These are phyloP conservation scores for Babyrousa celebensis DNA, from an alignment of 2,797 vertebrate species.

Conservation along the genomic window DNA sequence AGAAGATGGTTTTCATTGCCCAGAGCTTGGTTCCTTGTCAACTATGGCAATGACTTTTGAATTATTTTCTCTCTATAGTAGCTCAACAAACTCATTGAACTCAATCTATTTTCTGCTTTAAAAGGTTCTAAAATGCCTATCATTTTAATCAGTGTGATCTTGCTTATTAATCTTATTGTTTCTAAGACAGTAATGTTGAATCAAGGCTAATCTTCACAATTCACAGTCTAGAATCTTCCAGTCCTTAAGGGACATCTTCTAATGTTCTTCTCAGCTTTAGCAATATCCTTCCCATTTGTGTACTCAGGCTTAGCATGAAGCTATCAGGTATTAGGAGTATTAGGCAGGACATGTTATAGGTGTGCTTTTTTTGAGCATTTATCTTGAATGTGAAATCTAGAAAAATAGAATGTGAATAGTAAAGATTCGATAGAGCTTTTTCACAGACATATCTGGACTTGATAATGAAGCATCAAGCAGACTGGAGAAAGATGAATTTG, in stretches of 20 bases:
- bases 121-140: conserved; percentile 25
- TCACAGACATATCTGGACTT: background rate
- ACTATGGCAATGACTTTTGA: conserved; percentile 43
- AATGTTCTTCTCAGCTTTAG: conserved; percentile 9
- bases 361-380: background rate
- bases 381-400: conserved; percentile 12
- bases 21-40: conserved; percentile 39
- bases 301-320: conserved; percentile 23
- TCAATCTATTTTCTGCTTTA: conserved; percentile 69
- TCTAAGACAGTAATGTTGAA: conserved; percentile 65
- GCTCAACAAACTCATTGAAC: background rate
- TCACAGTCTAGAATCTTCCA: conserved; percentile 51
- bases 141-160: conserved; percentile 57
- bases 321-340: background rate
- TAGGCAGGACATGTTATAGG: background rate
- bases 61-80: conserved; percentile 68
- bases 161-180: conserved; percentile 68
- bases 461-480: background rate
- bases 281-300: conserved; percentile 41
- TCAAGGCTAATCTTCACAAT: conserved; percentile 78
- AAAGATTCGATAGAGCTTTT: conserved; percentile 29
- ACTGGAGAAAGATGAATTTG: background rate
- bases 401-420: conserved; percentile 35
- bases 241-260: background rate
- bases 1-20: conserved; percentile 42